A percentile compares a stretch with the other conserved stretches of the same genome.
Evolutionary conservation across 2,797 vertebrate species (phyloP).

Genomic region (Odontamblyopus lacepedii): DNA sequence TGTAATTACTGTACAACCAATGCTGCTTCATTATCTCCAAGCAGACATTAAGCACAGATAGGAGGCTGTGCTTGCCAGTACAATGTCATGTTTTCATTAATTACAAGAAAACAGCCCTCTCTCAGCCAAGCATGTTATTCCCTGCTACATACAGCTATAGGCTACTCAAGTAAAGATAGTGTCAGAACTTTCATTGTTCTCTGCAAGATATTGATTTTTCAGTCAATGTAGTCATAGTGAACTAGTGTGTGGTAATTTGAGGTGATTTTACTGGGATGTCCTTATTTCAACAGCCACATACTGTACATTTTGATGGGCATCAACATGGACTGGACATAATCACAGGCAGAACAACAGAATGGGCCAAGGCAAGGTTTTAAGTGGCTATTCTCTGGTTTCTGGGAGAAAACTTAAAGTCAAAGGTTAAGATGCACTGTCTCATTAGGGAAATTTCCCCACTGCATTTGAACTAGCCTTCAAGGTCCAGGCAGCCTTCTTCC

Average conservation of each 20-base stretch:
- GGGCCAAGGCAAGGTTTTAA: no score
- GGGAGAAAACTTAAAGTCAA: no score
- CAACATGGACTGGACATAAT: no score
- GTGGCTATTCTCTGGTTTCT: no score
- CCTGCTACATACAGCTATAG: background rate
- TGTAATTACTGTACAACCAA: slow-evolving; percentile 36
- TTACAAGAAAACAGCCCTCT: slow-evolving; percentile 9
- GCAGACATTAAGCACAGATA: slow-evolving; percentile 21
- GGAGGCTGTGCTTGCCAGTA: slow-evolving; percentile 23
- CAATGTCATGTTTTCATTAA: slow-evolving; percentile 28
- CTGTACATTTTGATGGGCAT: background rate
- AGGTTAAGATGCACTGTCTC: background rate
- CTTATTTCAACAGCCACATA: background rate
- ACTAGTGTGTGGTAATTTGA: background rate
- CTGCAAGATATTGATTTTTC: background rate
- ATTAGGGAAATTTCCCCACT: background rate
- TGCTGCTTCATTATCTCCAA: slow-evolving; percentile 26
- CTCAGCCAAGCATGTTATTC: slow-evolving; percentile 20
- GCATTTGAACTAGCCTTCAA: background rate
- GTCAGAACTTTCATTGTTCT: background rate
- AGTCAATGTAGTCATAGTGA: background rate
- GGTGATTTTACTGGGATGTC: background rate
- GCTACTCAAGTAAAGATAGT: background rate
- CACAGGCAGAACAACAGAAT: no score
- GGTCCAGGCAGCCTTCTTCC: no score